Conservation (phyloP, 2,113 vertebrate species). For the Nerophis lumbriciformis region DNA sequence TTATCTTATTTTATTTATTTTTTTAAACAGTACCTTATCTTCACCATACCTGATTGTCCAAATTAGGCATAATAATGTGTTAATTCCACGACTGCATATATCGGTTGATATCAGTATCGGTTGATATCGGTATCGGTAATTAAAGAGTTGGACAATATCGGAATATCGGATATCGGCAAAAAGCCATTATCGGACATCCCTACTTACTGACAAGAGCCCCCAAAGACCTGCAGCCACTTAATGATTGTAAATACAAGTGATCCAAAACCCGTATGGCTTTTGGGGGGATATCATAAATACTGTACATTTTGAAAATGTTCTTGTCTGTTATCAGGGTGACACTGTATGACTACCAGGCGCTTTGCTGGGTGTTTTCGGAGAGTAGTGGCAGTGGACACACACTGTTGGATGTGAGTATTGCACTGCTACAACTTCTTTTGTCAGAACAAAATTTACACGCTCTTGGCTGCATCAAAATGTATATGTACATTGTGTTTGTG, state of each 20-base stretch:
- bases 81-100: no score
- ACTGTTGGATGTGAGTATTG: constrained; percentile 87
- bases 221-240: constrained; percentile 20
- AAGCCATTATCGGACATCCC: no score
- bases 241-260: constrained; percentile 21
- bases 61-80: no score
- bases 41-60: no score
- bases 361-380: constrained; percentile 89
- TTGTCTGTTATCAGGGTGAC: constrained; percentile 78
- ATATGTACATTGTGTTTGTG: not conserved
- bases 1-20: no score
- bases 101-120: no score
- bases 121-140: no score
- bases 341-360: constrained; percentile 96
- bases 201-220: constrained; percentile 35
- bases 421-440: not conserved
- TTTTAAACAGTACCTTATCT: no score
- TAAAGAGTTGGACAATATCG: no score
- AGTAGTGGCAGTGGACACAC: constrained; percentile 86
- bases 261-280: constrained; percentile 11
- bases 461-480: not conserved
- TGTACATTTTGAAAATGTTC: not conserved
- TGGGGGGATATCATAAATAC: no score
- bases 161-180: no score
- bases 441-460: not conserved